A percentile compares a stretch with the other conserved stretches of the same genome.
These are phyloP conservation scores for Oreohelix idahoensis DNA, from an alignment of 1,140 invertebrate genomes.

Conservation along the genomic window DNA sequence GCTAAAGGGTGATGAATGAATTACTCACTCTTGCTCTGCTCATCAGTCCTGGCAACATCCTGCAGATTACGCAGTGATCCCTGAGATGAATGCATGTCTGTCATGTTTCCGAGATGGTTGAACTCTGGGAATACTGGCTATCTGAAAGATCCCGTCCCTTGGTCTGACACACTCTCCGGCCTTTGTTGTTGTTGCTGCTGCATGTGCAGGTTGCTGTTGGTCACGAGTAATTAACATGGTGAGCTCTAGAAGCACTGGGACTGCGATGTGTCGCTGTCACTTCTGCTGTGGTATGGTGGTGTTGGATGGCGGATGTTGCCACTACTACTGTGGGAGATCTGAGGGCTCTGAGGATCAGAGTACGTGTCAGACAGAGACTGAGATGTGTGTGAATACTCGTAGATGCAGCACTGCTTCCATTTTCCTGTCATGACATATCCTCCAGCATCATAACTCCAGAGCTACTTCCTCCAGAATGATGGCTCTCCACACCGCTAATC, in stretches of 20 bases:
- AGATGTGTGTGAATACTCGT: too few relatives aligned
- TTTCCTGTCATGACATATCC: conserved; percentile 38
- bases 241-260: conserved; percentile 52
- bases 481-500: conserved; percentile 50
- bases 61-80: conserved; percentile 68
- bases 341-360: conserved; percentile 25
- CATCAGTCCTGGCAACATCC: conserved; percentile 50
- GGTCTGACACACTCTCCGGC: neutral
- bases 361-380: conserved; percentile 56
- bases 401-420: conserved; percentile 35
- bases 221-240: conserved; percentile 29
- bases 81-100: conserved; percentile 69
- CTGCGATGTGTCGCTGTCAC: conserved; percentile 70
- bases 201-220: neutral
- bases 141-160: conserved; percentile 74
- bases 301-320: conserved; percentile 10
- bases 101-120: conserved; percentile 70
- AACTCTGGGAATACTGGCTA: conserved; percentile 73
- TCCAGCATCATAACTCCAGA: conserved; percentile 39
- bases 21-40: conserved; percentile 18
- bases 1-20: too few relatives aligned
- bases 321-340: conserved; percentile 18
- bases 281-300: conserved; percentile 30
- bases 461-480: conserved; percentile 51
- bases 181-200: conserved; percentile 18